Base-by-base conservation (phyloP, 2,797 vertebrate species). In the Epinephelus coioides region DNA sequence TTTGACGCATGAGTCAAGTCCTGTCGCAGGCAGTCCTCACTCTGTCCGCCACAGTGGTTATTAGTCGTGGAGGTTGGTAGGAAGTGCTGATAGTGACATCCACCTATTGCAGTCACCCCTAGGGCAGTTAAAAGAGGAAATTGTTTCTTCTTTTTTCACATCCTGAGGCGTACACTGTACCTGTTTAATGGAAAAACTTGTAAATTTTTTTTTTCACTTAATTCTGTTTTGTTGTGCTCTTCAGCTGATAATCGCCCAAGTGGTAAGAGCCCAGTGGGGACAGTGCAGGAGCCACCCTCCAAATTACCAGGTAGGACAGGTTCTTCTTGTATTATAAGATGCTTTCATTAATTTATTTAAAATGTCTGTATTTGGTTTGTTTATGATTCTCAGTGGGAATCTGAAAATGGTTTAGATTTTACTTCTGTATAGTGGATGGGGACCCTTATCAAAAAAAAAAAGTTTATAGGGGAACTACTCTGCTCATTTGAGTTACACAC, bases 211-310 rank as follows among this genome's bases (percentile, higher is more conserved):
- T 40, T 53, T 49, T 53, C 1, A 47, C 14, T 69, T 79, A n/a
- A 64, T 62, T 43, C 38, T 23, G 47, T 66, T 59, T 76, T 68
- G 25, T 78, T 89, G 14, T 44, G 61, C 84, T 86, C 73, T 91
- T 6, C 84, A 99, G 98, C 98, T 69, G 98, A 99, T 30, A 93
- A 97, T 90, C 97, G 97, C 34, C 97, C 98, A 57, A 98, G 97
- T 18, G 97, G 97, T 43, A 96, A 96, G 59, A 97, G 81, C 70
- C 91, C 97, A 0, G 93, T 96, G 47, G 97, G 96, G 76, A 96
- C 97, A 0, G 97, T 95, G 11, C 95, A 97, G 80, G 98, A 99
- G 73, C 97, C 96, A 0, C 97, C 97, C 0, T 94, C 96, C 65
- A 98, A 96, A 84, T 82, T 95, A 78, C 96, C 97, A 83, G 97